Evolutionary conservation across 2,797 vertebrate genomes (phyloP).

Genomic region (Paguma larvata): DNA sequence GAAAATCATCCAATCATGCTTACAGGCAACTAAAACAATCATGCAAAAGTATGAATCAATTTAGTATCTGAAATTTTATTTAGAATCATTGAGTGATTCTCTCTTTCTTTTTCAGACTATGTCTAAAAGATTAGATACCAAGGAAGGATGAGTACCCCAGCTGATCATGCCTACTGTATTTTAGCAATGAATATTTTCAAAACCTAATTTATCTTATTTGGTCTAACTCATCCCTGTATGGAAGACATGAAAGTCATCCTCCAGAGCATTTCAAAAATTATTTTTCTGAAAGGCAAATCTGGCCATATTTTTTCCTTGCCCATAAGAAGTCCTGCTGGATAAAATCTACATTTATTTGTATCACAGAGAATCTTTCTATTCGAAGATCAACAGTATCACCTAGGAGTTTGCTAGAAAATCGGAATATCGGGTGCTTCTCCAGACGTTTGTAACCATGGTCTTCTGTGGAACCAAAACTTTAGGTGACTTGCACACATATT

Average conservation of each 20-base stretch:
- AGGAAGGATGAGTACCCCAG: background rate
- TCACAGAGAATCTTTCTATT: background rate
- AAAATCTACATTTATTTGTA: background rate
- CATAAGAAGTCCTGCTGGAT: background rate
- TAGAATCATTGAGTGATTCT: conserved; percentile 11
- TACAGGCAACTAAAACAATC: conserved; percentile 21
- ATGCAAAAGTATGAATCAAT: background rate
- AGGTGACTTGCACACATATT: background rate
- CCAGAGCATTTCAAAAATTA: background rate
- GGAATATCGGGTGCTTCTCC: background rate
- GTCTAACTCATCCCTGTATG: background rate
- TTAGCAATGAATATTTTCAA: conserved; percentile 34
- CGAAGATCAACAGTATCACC: background rate
- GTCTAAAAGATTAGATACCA: background rate
- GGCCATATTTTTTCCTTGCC: background rate
- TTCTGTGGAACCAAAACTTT: background rate
- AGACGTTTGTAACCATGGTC: background rate
- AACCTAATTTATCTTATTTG: background rate
- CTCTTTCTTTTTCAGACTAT: conserved; percentile 19
- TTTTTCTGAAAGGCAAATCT: background rate
- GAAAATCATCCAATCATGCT: conserved; percentile 44
- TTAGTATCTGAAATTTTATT: conserved; percentile 54
- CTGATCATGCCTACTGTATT: background rate
- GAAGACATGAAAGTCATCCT: background rate
- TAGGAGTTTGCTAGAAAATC: background rate